A percentile compares a stretch with the other conserved stretches of the same genome.
Evolutionary conservation across 2,888 invertebrate species (phyloP).

Genomic region (Ligdia adustata): DNA sequence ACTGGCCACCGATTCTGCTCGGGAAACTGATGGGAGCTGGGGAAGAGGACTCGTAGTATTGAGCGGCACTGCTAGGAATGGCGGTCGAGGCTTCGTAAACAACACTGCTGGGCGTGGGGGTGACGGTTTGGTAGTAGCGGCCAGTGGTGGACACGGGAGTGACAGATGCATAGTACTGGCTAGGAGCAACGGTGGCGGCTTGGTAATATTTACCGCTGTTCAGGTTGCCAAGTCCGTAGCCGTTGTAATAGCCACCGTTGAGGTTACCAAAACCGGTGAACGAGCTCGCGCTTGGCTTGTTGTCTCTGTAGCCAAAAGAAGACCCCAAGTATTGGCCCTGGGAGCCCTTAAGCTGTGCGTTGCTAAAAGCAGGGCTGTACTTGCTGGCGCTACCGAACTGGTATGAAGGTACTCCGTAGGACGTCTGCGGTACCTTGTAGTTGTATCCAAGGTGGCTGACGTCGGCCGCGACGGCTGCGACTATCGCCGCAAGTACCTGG

Average conservation of each 20-base stretch:
- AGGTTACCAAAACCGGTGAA: conserved; percentile 5
- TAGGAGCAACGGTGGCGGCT: conserved; percentile 1
- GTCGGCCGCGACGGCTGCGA: conserved; percentile 64
- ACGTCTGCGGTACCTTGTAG: conserved; percentile 69
- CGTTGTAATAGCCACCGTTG: background rate
- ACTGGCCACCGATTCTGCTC: conserved; percentile 12
- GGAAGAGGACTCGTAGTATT: conserved; percentile 9
- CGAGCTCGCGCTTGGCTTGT: conserved; percentile 14
- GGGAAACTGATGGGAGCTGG: conserved; percentile 17
- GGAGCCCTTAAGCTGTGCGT: conserved; percentile 35
- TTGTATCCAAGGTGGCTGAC: conserved; percentile 63
- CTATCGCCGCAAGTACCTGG: conserved; percentile 57
- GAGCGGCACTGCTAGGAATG: conserved; percentile 8
- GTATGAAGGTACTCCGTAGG: conserved; percentile 68
- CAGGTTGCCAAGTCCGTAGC: conserved; percentile 10
- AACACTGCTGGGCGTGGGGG: conserved; percentile 9
- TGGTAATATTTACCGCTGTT: conserved; percentile 19
- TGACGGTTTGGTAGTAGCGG: conserved; percentile 22
- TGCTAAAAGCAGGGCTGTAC: conserved; percentile 41
- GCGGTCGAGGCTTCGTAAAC: conserved; percentile 6
- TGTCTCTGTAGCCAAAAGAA: conserved; percentile 27
- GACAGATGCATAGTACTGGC: conserved; percentile 8
- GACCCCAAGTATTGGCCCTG: conserved; percentile 33
- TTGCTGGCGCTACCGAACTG: conserved; percentile 43
- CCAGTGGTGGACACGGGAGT: conserved; percentile 16